These are phyloP conservation scores for Drosophila parvula DNA, from an alignment of 1,140 invertebrate genomes.

Conservation along the genomic window DNA sequence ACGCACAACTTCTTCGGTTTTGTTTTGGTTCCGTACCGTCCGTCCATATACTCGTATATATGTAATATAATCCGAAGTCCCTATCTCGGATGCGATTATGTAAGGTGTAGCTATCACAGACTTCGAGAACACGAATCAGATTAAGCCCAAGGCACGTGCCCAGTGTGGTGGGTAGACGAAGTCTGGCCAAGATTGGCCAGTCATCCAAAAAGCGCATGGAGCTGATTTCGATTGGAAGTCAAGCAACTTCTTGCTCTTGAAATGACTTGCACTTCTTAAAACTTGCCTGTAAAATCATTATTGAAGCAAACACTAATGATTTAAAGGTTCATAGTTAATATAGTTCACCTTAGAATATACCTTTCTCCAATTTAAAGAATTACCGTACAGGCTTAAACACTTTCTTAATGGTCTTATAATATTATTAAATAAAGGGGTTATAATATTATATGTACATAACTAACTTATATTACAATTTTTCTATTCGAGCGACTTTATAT, in stretches of 20 bases:
- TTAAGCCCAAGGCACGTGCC: constrained; percentile 33
- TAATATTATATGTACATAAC: too few species aligned
- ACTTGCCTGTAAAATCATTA: background rate
- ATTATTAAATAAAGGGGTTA: too few species aligned
- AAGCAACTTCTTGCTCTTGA: background rate
- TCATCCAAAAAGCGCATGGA: constrained; percentile 4
- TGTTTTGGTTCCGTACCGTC: constrained; percentile 19
- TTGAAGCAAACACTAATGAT: background rate
- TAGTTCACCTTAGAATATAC: background rate
- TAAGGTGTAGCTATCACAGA: constrained; percentile 26
- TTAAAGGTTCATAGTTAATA: background rate
- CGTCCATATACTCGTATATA: too few species aligned
- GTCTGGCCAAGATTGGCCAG: constrained; percentile 38
- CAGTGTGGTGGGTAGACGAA: background rate
- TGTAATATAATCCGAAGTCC: background rate
- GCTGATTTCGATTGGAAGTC: constrained; percentile 14
- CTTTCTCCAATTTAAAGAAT: background rate
- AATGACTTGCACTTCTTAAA: constrained; percentile 3
- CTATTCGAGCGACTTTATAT: background rate
- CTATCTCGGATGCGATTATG: constrained; percentile 17
- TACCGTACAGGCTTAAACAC: background rate
- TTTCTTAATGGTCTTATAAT: too few species aligned
- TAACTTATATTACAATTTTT: too few species aligned
- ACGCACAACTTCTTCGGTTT: constrained; percentile 9
- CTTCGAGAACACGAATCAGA: constrained; percentile 19